phyloP scores from a whole-genome alignment of 2,888 invertebrate species.

The Lasioglossum morio region DNA sequence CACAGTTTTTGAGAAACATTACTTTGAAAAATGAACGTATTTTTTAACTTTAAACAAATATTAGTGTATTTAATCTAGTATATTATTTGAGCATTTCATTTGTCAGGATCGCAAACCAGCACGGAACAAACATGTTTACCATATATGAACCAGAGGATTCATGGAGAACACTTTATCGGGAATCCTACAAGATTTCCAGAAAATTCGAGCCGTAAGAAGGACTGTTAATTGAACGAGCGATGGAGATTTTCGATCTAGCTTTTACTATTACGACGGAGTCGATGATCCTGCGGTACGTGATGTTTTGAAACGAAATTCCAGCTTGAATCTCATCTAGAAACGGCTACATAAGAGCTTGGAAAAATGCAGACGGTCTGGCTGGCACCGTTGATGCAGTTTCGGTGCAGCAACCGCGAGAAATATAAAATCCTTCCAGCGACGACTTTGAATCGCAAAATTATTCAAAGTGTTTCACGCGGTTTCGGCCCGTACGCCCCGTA shows the following conservation, averaged over 20 bases:
- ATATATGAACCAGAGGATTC: not conserved
- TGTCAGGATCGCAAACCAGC: not conserved
- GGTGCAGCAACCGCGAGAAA: slow-evolving; percentile 78
- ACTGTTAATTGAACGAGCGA: slow-evolving; percentile 25
- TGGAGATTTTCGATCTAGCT: not conserved
- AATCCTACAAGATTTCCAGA: not conserved
- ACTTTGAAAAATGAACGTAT: too few species aligned
- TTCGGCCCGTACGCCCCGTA: slow-evolving; percentile 61
- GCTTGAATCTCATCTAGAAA: slow-evolving; percentile 52
- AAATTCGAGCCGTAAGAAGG: not conserved
- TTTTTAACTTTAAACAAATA: too few species aligned
- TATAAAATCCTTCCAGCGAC: slow-evolving; percentile 77
- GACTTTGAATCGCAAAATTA: slow-evolving; percentile 83
- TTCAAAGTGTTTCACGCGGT: slow-evolving; percentile 83
- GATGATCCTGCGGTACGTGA: slow-evolving; percentile 35
- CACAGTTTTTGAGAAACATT: too few species aligned
- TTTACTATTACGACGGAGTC: slow-evolving; percentile 30
- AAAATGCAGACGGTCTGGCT: slow-evolving; percentile 79
- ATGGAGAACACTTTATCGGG: not conserved
- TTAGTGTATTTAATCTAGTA: not conserved
- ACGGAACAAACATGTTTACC: not conserved
- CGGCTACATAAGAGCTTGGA: slow-evolving; percentile 52
- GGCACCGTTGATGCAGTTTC: slow-evolving; percentile 80
- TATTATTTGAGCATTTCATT: not conserved
- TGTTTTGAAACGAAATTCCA: slow-evolving; percentile 42